phyloP scores from a whole-genome alignment of 92 coral and sea anemone species.

The Actinernus sp. region DNA sequence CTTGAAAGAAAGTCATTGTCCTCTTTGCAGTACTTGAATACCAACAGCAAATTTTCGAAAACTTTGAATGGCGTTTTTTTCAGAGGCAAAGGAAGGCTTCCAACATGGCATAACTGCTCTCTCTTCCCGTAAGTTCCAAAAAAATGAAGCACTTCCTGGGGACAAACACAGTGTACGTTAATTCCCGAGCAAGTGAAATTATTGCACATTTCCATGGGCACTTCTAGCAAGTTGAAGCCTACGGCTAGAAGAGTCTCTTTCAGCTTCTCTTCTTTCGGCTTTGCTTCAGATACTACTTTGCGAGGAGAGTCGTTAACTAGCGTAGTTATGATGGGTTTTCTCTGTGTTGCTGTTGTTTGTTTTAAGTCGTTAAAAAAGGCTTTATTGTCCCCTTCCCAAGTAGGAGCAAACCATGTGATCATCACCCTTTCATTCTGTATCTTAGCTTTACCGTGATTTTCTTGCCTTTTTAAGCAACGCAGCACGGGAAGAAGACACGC shows the following conservation, averaged over 20 bases:
- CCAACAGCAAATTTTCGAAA: neutral
- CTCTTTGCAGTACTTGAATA: neutral
- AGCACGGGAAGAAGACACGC: constrained; percentile 66
- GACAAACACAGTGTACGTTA: constrained; percentile 17
- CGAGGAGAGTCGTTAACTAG: neutral
- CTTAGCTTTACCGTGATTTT: neutral
- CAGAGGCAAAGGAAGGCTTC: constrained; percentile 12
- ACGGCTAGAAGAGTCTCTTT: constrained; percentile 49
- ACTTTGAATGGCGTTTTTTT: neutral
- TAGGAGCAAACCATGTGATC: constrained; percentile 70
- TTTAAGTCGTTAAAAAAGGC: constrained; percentile 64
- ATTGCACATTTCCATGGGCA: constrained; percentile 28
- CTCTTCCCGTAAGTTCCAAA: constrained; percentile 24
- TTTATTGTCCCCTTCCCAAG: constrained; percentile 39
- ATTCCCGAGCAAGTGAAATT: constrained; percentile 24
- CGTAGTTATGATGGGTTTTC: neutral
- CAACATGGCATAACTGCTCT: constrained; percentile 39
- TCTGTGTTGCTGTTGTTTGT: neutral
- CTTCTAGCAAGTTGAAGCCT: constrained; percentile 64
- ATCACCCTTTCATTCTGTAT: neutral
- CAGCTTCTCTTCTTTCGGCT: neutral
- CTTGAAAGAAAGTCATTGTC: neutral
- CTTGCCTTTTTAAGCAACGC: constrained; percentile 2
- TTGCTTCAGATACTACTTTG: neutral
- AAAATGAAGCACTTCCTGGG: constrained; percentile 42